These are phyloP conservation scores for Leptinotarsa lineolata DNA, from an alignment of 1,140 invertebrate species.

Conservation along the genomic window DNA sequence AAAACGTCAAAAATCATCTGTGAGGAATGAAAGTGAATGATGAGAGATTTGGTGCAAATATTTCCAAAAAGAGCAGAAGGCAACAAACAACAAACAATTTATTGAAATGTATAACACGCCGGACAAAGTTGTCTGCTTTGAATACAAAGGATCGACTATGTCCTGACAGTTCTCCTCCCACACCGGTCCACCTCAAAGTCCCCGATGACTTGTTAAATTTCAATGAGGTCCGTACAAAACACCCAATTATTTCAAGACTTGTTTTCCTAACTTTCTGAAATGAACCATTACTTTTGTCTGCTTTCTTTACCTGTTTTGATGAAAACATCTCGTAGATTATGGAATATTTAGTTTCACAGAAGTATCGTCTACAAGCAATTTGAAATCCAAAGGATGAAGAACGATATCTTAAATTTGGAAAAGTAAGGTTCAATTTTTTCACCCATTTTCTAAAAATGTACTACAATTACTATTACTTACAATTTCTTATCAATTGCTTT, in stretches of 20 bases:
- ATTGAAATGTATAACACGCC: conserved; percentile 21
- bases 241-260: conserved; percentile 14
- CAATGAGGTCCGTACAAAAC: conserved; percentile 11
- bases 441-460: no score
- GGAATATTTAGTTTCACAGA: no score
- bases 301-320: conserved; percentile 8
- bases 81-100: conserved; percentile 22
- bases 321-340: no score
- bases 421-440: no score
- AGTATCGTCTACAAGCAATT: no score
- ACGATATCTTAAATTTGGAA: no score
- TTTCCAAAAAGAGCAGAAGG: conserved; percentile 22
- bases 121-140: conserved; percentile 11
- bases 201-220: conserved; percentile 21
- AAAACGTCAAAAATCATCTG: conserved; percentile 11
- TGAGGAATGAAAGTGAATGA: conserved; percentile 18
- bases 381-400: no score
- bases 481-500: no score
- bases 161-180: conserved; percentile 16
- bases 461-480: no score
- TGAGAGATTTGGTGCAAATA: conserved; percentile 18
- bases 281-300: neutral
- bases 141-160: conserved; percentile 8
- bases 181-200: conserved; percentile 20
- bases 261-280: conserved; percentile 15